Conservation (phyloP, 2,113 vertebrate genomes). For the Electrona antarctica region DNA sequence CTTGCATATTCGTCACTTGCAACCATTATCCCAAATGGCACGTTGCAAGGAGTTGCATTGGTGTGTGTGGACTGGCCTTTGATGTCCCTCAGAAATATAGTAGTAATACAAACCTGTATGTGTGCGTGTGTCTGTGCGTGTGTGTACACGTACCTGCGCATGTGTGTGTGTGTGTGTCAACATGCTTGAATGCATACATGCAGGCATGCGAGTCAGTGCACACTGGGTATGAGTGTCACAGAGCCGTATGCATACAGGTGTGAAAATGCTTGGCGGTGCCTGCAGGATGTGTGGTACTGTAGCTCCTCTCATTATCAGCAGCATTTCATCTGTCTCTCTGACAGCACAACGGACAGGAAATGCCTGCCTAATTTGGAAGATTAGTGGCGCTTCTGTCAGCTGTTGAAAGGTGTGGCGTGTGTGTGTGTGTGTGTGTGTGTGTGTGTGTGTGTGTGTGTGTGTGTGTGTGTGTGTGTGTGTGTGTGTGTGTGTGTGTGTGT, state of each 20-base stretch:
- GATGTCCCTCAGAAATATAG: too few relatives aligned
- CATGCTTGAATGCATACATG: not conserved
- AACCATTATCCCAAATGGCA: too few relatives aligned
- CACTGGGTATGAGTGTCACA: not conserved
- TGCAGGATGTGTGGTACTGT: constrained; percentile 4
- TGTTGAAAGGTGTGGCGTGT: constrained; percentile 50
- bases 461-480: not conserved
- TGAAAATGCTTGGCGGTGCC: not conserved
- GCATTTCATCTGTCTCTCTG: constrained; percentile 45
- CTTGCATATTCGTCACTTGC: too few relatives aligned
- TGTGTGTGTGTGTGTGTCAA: not conserved
- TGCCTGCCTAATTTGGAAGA: constrained; percentile 76
- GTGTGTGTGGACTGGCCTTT: too few relatives aligned
- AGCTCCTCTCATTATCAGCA: constrained; percentile 1
- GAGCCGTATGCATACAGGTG: not conserved
- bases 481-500: not conserved
- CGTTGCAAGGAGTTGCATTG: too few relatives aligned
- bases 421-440: constrained; percentile 1
- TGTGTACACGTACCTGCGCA: constrained; percentile 35
- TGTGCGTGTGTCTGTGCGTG: constrained; percentile 58
- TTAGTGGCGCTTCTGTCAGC: constrained; percentile 74
- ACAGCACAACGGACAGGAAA: constrained; percentile 73
- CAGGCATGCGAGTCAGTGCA: not conserved
- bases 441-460: constrained; percentile 21
- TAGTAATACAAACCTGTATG: constrained; percentile 9